phyloP scores from a whole-genome alignment of 1,140 invertebrate species.

The Homarus americanus region DNA sequence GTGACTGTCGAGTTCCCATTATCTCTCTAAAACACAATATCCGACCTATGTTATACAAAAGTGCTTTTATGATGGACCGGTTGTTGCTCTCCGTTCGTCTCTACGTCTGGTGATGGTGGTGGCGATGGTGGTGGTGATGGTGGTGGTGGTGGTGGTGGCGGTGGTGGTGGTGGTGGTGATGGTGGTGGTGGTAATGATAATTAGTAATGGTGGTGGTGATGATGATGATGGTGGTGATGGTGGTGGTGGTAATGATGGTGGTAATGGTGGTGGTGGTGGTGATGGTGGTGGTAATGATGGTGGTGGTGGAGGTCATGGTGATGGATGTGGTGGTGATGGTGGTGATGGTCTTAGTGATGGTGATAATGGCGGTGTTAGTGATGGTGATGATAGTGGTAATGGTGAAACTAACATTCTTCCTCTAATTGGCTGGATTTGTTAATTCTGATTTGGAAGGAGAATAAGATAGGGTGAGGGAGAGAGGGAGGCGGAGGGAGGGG shows the following conservation, averaged over 20 bases:
- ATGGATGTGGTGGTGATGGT: not conserved
- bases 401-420: no score
- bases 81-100: no score
- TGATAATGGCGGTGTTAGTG: not conserved
- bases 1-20: slow-evolving; percentile 23
- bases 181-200: no score
- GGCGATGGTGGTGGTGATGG: not conserved
- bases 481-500: not conserved
- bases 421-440: no score
- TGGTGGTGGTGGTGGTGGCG: not conserved
- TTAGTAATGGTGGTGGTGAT: no score
- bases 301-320: not conserved
- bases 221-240: no score
- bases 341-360: not conserved
- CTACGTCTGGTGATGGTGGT: not conserved
- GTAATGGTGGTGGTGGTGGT: no score
- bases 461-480: no score
- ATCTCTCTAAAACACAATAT: not conserved
- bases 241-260: no score
- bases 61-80: not conserved
- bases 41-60: not conserved
- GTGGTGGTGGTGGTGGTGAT: no score
- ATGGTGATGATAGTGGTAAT: no score
- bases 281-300: not conserved
- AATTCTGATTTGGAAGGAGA: no score